These are phyloP conservation scores for Hypanus sabinus DNA, from an alignment of 2,113 vertebrate genomes.

Conservation along the genomic window DNA sequence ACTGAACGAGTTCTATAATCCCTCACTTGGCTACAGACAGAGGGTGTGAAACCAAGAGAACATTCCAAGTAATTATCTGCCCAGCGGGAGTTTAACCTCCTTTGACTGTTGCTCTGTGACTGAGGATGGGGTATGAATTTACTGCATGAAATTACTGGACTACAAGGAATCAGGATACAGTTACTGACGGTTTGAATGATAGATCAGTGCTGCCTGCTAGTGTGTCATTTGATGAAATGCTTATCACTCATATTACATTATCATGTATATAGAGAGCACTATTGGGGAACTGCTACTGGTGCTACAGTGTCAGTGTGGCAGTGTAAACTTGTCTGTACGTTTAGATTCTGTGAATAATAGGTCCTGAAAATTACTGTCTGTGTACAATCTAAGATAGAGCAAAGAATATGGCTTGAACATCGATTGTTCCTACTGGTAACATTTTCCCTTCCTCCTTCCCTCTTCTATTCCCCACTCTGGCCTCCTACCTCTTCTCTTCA, in stretches of 20 bases:
- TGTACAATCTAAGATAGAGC: neutral
- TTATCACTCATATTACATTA: neutral
- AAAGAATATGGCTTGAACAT: too few species aligned
- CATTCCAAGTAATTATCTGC: neutral
- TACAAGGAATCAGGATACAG: neutral
- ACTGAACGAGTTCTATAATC: too few species aligned
- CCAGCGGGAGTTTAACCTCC: neutral
- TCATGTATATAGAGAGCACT: neutral
- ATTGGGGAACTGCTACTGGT: neutral
- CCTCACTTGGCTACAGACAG: neutral
- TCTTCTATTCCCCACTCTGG: too few species aligned
- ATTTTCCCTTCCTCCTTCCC: too few species aligned
- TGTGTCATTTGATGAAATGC: neutral
- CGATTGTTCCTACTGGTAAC: too few species aligned
- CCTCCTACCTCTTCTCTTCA: too few species aligned
- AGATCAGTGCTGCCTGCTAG: neutral
- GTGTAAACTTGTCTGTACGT: neutral
- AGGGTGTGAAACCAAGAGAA: neutral
- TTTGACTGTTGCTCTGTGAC: neutral
- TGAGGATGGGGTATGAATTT: neutral
- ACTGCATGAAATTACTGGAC: neutral
- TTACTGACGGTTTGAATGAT: neutral
- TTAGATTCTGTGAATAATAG: neutral
- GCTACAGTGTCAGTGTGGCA: neutral
- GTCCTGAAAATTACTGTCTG: neutral